Conservation (phyloP, 2,888 invertebrate genomes). For the Sphaeridia pumilis region DNA sequence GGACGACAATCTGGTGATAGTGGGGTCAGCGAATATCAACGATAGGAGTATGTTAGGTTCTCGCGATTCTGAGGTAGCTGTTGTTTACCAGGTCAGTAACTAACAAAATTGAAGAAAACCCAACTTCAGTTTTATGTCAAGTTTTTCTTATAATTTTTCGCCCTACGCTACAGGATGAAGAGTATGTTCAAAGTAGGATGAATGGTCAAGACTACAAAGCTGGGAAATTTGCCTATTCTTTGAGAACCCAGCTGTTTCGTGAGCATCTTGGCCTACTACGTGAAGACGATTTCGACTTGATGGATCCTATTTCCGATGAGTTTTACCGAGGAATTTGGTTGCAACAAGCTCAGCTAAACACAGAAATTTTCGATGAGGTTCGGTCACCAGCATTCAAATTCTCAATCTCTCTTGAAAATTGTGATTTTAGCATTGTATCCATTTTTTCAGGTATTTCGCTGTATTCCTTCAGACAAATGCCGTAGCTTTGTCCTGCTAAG, state of each 20-base stretch:
- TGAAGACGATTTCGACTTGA: conserved; percentile 43
- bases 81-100: conserved; percentile 60
- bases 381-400: conserved; percentile 5
- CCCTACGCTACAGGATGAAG: conserved; percentile 65
- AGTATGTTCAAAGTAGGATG: conserved; percentile 68
- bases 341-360: conserved; percentile 65
- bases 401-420: background rate
- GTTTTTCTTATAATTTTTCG: background rate
- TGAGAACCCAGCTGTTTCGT: conserved; percentile 72
- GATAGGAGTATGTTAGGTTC: conserved; percentile 89
- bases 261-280: conserved; percentile 75
- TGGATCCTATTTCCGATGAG: conserved; percentile 64
- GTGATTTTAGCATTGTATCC: background rate
- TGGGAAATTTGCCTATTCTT: conserved; percentile 73
- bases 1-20: conserved; percentile 82
- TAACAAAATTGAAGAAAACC: background rate
- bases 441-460: conserved; percentile 60
- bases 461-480: conserved; percentile 74
- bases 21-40: conserved; percentile 97
- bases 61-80: conserved; percentile 87
- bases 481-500: conserved; percentile 64
- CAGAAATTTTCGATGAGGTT: conserved; percentile 75
- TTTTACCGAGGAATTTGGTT: conserved; percentile 83
- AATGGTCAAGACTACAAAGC: conserved; percentile 66
- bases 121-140: background rate